A percentile compares a stretch with the other conserved stretches of the same genome.
Conservation (phyloP, 2,888 invertebrate genomes). For the Thymelicus lineola region DNA sequence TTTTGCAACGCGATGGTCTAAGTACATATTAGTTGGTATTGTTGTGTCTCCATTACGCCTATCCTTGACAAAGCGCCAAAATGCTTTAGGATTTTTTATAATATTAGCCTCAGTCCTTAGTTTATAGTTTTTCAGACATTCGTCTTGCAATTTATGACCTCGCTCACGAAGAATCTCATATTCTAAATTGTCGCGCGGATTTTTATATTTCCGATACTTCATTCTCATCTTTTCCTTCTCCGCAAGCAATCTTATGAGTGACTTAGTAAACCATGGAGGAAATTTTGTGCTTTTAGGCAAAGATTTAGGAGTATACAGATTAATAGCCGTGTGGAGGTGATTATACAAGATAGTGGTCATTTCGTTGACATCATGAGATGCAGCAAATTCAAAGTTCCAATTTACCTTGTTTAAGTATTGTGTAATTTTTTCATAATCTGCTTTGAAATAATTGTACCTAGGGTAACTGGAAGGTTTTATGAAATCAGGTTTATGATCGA, state of each 20-base stretch:
- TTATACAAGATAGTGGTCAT: slow-evolving; percentile 24
- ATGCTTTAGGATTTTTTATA: slow-evolving; percentile 2
- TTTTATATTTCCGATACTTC: slow-evolving; percentile 1
- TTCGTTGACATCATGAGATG: slow-evolving; percentile 16
- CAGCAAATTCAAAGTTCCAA: slow-evolving; percentile 19
- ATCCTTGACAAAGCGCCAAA: slow-evolving; percentile 14
- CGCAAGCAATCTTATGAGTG: slow-evolving; percentile 8
- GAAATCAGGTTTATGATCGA: no score
- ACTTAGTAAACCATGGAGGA: slow-evolving; percentile 9
- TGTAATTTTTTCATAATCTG: slow-evolving; percentile 24
- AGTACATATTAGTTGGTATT: no score
- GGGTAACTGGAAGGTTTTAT: no score
- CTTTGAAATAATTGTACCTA: no score
- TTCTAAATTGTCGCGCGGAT: slow-evolving; percentile 8
- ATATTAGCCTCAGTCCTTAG: background rate
- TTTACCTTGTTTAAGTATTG: slow-evolving; percentile 22
- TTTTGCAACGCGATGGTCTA: no score
- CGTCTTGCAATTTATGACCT: background rate
- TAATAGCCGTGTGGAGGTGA: background rate
- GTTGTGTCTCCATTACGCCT: no score
- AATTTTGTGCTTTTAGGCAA: slow-evolving; percentile 1
- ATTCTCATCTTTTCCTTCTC: slow-evolving; percentile 6
- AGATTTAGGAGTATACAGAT: background rate
- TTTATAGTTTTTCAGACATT: background rate
- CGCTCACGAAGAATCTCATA: slow-evolving; percentile 1